A percentile compares a stretch with the other conserved stretches of the same genome.
Conservation (phyloP, 2,113 vertebrate species). For the Hyperoodon ampullatus region DNA sequence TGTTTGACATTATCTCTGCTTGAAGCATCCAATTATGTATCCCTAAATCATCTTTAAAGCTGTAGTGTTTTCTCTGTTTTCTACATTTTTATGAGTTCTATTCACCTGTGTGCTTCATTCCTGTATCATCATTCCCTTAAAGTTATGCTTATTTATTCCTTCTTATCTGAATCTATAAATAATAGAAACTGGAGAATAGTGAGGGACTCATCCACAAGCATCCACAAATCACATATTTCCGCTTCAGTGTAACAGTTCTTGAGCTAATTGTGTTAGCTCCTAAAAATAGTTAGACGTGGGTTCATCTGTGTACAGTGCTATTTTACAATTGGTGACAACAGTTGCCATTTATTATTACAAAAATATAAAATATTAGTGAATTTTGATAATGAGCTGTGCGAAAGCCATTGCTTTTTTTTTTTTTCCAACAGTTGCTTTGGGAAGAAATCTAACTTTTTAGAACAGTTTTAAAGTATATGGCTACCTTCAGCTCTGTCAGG, state of each 20-base stretch:
- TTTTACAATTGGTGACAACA: neutral
- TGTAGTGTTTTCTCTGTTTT: neutral
- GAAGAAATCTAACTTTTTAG: neutral
- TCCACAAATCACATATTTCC: neutral
- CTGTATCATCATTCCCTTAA: neutral
- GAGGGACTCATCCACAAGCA: neutral
- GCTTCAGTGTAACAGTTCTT: neutral
- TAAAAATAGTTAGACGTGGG: neutral
- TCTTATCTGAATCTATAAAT: neutral
- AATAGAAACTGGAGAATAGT: neutral
- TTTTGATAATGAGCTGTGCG: neutral
- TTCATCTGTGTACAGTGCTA: neutral
- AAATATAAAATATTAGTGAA: neutral
- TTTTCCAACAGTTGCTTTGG: neutral
- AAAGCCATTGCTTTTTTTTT: neutral
- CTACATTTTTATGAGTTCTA: neutral
- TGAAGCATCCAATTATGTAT: neutral
- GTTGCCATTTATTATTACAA: neutral
- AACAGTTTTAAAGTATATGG: neutral
- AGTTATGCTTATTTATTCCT: neutral
- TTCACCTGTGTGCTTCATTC: neutral
- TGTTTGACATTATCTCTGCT: neutral
- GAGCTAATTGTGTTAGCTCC: neutral
- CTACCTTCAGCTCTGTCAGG: neutral
- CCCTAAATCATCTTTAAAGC: slow-evolving; percentile 9